Evolutionary conservation across 2,888 invertebrate genomes (phyloP).

Genomic region (Zygogramma bicolorata): DNA sequence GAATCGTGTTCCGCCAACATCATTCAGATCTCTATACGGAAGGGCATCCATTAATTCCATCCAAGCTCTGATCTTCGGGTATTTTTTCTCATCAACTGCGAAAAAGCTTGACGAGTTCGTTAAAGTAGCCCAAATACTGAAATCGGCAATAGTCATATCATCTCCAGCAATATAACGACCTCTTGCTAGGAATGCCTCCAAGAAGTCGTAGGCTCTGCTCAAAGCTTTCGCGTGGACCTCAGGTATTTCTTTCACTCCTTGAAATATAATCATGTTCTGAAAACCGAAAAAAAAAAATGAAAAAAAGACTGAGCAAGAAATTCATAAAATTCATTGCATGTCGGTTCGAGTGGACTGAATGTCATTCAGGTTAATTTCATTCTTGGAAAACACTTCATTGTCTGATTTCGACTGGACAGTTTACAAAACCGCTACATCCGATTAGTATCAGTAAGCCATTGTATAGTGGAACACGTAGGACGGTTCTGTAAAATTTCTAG

Average conservation of each 20-base stretch:
- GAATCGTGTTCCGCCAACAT: slow-evolving; percentile 4
- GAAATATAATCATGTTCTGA: neutral
- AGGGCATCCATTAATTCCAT: slow-evolving; percentile 51
- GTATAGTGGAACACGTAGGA: too few relatives aligned
- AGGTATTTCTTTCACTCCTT: neutral
- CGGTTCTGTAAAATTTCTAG: too few relatives aligned
- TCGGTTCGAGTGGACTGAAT: too few relatives aligned
- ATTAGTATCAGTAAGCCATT: too few relatives aligned
- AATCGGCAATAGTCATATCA: slow-evolving; percentile 45
- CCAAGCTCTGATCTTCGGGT: slow-evolving; percentile 58
- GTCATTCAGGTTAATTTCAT: too few relatives aligned
- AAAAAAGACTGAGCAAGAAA: too few relatives aligned
- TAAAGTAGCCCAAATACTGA: slow-evolving; percentile 27
- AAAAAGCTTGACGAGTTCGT: slow-evolving; percentile 20
- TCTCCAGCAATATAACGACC: slow-evolving; percentile 69
- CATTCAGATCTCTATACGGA: slow-evolving; percentile 23
- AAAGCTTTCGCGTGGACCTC: neutral
- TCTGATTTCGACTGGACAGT: too few relatives aligned
- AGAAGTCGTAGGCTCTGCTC: slow-evolving; percentile 54
- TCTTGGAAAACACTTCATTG: too few relatives aligned
- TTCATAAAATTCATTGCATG: neutral
- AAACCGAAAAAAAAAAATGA: neutral
- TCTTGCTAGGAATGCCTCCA: slow-evolving; percentile 67
- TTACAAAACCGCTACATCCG: too few relatives aligned
- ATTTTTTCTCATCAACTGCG: slow-evolving; percentile 54